These are phyloP conservation scores for Hippocampus abdominalis DNA, from an alignment of 2,113 vertebrate species.

Conservation along the genomic window DNA sequence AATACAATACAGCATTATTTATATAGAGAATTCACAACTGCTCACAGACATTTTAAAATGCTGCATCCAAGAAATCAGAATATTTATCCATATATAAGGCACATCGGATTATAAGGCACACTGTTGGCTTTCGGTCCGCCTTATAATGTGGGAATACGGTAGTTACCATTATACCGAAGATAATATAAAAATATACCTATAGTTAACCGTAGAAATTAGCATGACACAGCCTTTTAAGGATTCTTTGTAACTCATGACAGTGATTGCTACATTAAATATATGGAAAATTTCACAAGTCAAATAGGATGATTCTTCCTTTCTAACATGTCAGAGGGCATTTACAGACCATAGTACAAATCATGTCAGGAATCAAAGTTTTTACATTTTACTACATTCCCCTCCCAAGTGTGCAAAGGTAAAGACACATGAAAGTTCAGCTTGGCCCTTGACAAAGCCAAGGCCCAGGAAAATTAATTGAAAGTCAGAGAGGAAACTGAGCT, in stretches of 20 bases:
- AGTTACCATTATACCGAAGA: too few species aligned
- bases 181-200: too few species aligned
- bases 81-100: too few species aligned
- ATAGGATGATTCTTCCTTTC: conserved; percentile 22
- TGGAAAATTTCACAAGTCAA: conserved; percentile 14
- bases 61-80: too few species aligned
- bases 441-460: conserved; percentile 37
- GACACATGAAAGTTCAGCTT: conserved; percentile 23
- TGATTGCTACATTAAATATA: neutral
- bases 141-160: too few species aligned
- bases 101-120: too few species aligned
- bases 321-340: conserved; percentile 31
- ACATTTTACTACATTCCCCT: conserved; percentile 40
- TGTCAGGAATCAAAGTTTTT: conserved; percentile 33
- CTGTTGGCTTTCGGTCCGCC: too few species aligned
- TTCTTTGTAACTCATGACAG: neutral
- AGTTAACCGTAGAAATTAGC: too few species aligned
- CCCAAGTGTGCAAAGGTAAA: conserved; percentile 21
- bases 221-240: too few species aligned
- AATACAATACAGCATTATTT: too few species aligned
- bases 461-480: conserved; percentile 41
- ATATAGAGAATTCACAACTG: too few species aligned
- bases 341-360: conserved; percentile 40
- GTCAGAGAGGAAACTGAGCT: conserved; percentile 23
- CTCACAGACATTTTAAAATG: too few species aligned